These are phyloP conservation scores for Drosophila multiciliata DNA, from an alignment of 2,888 invertebrate genomes.

Conservation along the genomic window DNA sequence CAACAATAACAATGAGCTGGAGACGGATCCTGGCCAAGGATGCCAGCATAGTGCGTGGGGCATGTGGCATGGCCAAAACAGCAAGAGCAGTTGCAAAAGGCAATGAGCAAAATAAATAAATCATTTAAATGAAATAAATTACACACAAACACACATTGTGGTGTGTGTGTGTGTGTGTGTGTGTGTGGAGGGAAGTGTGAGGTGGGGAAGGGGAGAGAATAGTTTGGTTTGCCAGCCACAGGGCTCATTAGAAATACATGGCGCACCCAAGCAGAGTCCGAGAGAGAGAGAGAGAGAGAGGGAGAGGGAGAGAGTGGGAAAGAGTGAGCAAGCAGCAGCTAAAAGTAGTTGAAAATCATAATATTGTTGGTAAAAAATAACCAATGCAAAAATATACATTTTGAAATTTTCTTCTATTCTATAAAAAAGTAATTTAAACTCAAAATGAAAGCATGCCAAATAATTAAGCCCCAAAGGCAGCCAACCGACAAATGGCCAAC, in stretches of 20 bases:
- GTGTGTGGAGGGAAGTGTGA: background rate
- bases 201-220: background rate
- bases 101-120: constrained; percentile 78
- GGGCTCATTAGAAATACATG: constrained; percentile 75
- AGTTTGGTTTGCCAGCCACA: constrained; percentile 42
- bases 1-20: constrained; percentile 48
- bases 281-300: background rate
- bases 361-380: constrained; percentile 15
- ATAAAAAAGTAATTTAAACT: constrained; percentile 47
- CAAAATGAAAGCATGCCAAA: constrained; percentile 42
- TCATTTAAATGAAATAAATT: constrained; percentile 78
- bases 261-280: constrained; percentile 6
- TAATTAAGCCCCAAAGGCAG: constrained; percentile 34
- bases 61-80: constrained; percentile 29
- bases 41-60: constrained; percentile 14
- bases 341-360: constrained; percentile 16
- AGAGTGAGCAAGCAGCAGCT: background rate
- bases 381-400: constrained; percentile 4
- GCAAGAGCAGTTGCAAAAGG: constrained; percentile 55
- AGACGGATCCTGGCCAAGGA: constrained; percentile 43
- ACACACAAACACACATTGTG: constrained; percentile 28
- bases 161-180: constrained; percentile 1
- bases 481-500: background rate
- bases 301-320: background rate
- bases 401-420: background rate